phyloP scores from a whole-genome alignment of 2,113 vertebrate genomes.

The Ancistrus triradiatus region DNA sequence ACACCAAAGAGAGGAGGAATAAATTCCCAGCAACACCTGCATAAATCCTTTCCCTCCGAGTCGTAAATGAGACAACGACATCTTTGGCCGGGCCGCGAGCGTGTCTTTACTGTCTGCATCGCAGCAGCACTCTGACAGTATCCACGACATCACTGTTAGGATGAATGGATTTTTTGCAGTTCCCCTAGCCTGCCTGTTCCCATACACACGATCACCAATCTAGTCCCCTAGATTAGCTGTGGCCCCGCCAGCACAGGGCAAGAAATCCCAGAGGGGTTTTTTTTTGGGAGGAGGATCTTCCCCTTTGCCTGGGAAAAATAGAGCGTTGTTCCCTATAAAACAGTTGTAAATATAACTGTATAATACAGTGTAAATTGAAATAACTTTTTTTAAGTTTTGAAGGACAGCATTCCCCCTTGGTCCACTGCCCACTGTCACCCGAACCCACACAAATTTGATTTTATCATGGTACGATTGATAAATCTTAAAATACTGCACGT shows the following conservation, averaged over 20 bases:
- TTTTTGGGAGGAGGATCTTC: too few relatives aligned
- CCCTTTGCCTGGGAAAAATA: too few relatives aligned
- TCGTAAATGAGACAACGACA: constrained; percentile 61
- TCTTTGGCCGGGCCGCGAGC: constrained; percentile 39
- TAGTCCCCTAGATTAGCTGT: constrained; percentile 46
- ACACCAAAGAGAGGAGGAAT: constrained; percentile 48
- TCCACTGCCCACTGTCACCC: too few relatives aligned
- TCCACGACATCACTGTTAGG: constrained; percentile 50
- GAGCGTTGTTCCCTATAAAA: too few relatives aligned
- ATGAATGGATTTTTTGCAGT: constrained; percentile 60
- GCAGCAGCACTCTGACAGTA: constrained; percentile 56
- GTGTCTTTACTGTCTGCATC: constrained; percentile 46
- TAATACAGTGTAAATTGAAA: too few relatives aligned
- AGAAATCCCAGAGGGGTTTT: too few relatives aligned
- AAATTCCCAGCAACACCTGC: constrained; percentile 60
- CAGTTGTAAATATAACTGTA: too few relatives aligned
- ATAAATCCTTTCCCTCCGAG: constrained; percentile 52
- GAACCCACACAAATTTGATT: too few relatives aligned
- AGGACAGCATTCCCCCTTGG: too few relatives aligned
- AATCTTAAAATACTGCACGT: too few relatives aligned
- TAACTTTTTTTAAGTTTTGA: too few relatives aligned
- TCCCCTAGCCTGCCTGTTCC: constrained; percentile 32
- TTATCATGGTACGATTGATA: too few relatives aligned
- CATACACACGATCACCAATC: constrained; percentile 44
- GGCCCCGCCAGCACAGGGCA: constrained; percentile 33